These are phyloP conservation scores for Falco punctatus DNA, from an alignment of 2,113 vertebrate genomes.

Conservation along the genomic window DNA sequence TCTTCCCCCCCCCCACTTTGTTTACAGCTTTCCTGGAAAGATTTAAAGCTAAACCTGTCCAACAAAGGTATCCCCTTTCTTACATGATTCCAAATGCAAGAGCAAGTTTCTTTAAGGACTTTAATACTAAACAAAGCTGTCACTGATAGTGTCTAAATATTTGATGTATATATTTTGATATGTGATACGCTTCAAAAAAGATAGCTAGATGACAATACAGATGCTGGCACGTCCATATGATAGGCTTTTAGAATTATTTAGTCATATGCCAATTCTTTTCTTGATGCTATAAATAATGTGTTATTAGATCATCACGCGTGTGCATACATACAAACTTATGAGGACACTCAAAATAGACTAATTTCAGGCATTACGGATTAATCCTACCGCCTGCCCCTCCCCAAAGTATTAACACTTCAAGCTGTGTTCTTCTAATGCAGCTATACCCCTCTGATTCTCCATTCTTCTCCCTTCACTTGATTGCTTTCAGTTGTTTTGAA, in stretches of 20 bases:
- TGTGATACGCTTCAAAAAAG: neutral
- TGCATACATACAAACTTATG: neutral
- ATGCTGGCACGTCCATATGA: neutral
- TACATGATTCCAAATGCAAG: neutral
- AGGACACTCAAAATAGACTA: neutral
- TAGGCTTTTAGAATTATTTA: neutral
- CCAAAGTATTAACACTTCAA: neutral
- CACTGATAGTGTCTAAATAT: neutral
- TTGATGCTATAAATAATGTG: neutral
- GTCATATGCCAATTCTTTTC: neutral
- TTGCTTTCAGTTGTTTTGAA: slow-evolving; percentile 39
- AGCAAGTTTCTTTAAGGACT: neutral
- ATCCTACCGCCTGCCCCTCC: neutral
- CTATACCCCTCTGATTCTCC: neutral
- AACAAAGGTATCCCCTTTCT: neutral
- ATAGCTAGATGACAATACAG: neutral
- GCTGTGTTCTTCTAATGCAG: neutral
- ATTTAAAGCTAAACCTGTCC: neutral
- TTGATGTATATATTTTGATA: neutral
- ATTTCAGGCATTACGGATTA: neutral
- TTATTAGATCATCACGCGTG: neutral
- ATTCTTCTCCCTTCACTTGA: neutral
- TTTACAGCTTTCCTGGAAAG: neutral
- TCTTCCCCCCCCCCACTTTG: neutral
- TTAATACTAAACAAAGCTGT: neutral